Evolutionary conservation across 2,888 invertebrate genomes (phyloP).

Genomic region (Acronicta aceris): DNA sequence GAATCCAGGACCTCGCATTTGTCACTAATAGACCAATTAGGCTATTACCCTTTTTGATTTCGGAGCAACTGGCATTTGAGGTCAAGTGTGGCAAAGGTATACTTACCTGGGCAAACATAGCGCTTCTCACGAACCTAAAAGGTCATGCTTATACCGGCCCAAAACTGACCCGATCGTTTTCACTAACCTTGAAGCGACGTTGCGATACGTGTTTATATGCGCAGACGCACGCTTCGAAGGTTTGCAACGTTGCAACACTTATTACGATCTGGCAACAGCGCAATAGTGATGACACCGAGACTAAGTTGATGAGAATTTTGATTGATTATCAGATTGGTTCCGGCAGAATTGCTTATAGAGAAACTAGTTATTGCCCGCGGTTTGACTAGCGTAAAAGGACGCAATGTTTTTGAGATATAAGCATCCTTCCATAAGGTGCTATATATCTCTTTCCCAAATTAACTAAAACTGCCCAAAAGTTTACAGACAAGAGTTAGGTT

Average conservation of each 20-base stretch:
- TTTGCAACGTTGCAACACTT: slow-evolving; percentile 47
- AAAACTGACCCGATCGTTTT: slow-evolving; percentile 52
- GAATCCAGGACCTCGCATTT: no score
- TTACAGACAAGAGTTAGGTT: no score
- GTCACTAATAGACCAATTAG: no score
- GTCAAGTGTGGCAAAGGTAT: not conserved
- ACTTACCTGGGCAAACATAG: not conserved
- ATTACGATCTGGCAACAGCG: slow-evolving; percentile 45
- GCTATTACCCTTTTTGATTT: no score
- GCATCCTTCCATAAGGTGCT: no score
- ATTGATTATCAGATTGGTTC: slow-evolving; percentile 14
- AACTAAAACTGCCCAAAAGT: no score
- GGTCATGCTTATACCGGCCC: slow-evolving; percentile 27
- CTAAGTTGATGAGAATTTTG: slow-evolving; percentile 17
- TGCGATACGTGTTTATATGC: slow-evolving; percentile 57
- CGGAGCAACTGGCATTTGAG: not conserved
- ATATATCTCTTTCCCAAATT: no score
- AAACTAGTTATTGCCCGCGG: not conserved
- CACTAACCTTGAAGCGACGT: slow-evolving; percentile 54
- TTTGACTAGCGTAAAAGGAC: no score
- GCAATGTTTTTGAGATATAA: no score
- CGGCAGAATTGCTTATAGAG: not conserved
- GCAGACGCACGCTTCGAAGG: slow-evolving; percentile 49
- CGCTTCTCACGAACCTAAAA: slow-evolving; percentile 6
- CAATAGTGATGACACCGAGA: slow-evolving; percentile 37